Percentiles rank a stretch among this genome's conserved stretches.
Evolutionary conservation across 2,797 vertebrate species (phyloP).

Genomic region (Cuniculus paca): DNA sequence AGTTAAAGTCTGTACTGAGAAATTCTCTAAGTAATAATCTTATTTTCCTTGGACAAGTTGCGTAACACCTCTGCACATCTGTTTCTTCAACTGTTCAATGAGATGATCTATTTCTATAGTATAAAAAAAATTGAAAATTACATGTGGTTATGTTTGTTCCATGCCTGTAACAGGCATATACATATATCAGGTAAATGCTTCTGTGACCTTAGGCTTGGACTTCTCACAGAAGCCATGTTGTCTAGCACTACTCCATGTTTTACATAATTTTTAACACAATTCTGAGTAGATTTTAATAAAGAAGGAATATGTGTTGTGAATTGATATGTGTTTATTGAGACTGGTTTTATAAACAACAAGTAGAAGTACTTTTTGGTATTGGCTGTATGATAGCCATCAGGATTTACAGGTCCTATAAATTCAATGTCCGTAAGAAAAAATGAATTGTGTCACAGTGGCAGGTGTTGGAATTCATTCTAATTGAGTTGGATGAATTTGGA

Average conservation of each 20-base stretch:
- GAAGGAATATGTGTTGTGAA: neutral
- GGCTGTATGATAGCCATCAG: neutral
- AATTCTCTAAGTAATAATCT: neutral
- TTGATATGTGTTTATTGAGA: neutral
- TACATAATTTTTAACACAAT: neutral
- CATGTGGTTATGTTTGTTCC: neutral
- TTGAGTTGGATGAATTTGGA: neutral
- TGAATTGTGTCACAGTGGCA: neutral
- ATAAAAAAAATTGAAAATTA: neutral
- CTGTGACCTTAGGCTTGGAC: neutral
- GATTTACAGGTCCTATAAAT: neutral
- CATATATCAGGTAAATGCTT: neutral
- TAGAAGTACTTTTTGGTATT: neutral
- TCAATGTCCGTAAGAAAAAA: slow-evolving; percentile 10
- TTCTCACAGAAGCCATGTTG: neutral
- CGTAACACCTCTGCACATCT: neutral
- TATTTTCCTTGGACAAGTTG: slow-evolving; percentile 20
- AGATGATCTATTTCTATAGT: neutral
- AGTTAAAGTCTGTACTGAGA: neutral
- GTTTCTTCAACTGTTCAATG: neutral
- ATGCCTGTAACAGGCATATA: neutral
- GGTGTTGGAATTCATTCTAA: slow-evolving; percentile 37
- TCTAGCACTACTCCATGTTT: neutral
- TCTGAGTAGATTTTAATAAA: neutral
- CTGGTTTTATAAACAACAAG: neutral